Evolutionary conservation across 2,888 invertebrate genomes (phyloP), one percentile per base, ranked within the genome.

Genomic region (Cremastobaeus sp.): DNA sequence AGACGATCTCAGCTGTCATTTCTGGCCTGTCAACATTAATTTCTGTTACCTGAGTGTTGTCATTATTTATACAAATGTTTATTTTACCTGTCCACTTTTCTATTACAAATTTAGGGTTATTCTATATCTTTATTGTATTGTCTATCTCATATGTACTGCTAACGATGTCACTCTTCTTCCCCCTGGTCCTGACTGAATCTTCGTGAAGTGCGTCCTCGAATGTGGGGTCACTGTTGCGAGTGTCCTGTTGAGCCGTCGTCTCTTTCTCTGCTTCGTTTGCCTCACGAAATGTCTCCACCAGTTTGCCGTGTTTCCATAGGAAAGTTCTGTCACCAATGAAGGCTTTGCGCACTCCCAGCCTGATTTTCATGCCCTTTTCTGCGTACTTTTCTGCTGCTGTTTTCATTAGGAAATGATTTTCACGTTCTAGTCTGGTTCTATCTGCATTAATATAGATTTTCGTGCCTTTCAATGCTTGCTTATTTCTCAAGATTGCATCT

Each of bases 141-240:
- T n/a, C n/a, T n/a, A n/a, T n/a, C n/a, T n/a, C n/a, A n/a, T n/a
- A n/a, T n/a, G n/a, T n/a, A n/a, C n/a, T n/a, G n/a, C n/a, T n/a
- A n/a, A n/a, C n/a, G n/a, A n/a, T n/a, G n/a, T n/a, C n/a, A n/a
- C n/a, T n/a, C n/a, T n/a, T n/a, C n/a, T n/a, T n/a, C n/a, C n/a
- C n/a, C n/a, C n/a, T n/a, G n/a, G n/a, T n/a, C n/a, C n/a, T n/a
- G n/a, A n/a, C n/a, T n/a, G n/a, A n/a, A n/a, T n/a, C n/a, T n/a
- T n/a, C n/a, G n/a, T n/a, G n/a, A n/a, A n/a, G n/a, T n/a, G n/a
- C n/a, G n/a, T n/a, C n/a, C n/a, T n/a, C n/a, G n/a, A n/a, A n/a
- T n/a, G n/a, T n/a, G n/a, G n/a, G n/a, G n/a, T 37, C 37, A 37
- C 14, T 15, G 37, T 37, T 37, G 37, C 3, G n/a, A n/a, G n/a